These are phyloP conservation scores for Pollenia angustigena DNA, from an alignment of 2,888 invertebrate species.

Conservation along the genomic window DNA sequence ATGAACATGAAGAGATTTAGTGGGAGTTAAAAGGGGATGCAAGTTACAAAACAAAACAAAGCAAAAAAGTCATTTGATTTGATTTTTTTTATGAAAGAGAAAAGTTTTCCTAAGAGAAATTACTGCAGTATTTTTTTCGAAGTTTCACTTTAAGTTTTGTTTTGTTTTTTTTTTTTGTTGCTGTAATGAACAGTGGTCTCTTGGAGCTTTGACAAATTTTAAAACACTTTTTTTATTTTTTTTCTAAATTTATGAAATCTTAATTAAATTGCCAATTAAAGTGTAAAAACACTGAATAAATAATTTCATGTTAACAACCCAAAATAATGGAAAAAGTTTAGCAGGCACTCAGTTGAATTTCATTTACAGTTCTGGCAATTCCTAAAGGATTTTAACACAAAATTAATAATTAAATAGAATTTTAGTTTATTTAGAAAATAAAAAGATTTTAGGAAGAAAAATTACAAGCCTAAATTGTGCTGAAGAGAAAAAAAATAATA, in stretches of 20 bases:
- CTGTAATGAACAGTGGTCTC: slow-evolving; percentile 1
- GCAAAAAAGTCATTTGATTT: slow-evolving; percentile 43
- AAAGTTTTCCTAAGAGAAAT: slow-evolving; percentile 61
- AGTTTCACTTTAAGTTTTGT: neutral
- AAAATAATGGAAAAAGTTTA: slow-evolving; percentile 64
- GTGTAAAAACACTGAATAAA: slow-evolving; percentile 52
- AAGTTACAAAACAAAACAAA: neutral
- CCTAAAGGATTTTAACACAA: slow-evolving; percentile 46
- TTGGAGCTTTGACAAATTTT: slow-evolving; percentile 26
- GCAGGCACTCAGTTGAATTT: slow-evolving; percentile 1
- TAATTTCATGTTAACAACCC: slow-evolving; percentile 37
- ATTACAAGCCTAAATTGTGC: neutral
- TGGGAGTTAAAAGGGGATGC: neutral
- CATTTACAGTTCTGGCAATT: slow-evolving; percentile 33
- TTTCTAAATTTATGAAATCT: slow-evolving; percentile 33
- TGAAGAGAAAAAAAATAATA: neutral
- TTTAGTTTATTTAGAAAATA: slow-evolving; percentile 15
- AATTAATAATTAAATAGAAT: slow-evolving; percentile 20
- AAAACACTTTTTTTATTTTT: slow-evolving; percentile 10
- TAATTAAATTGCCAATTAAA: slow-evolving; percentile 63
- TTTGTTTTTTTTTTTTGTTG: neutral
- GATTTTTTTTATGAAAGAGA: slow-evolving; percentile 2
- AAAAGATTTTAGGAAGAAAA: neutral
- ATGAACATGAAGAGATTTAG: slow-evolving; percentile 2
- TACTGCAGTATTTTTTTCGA: slow-evolving; percentile 33